phyloP scores from a whole-genome alignment of 2,888 invertebrate genomes.

The Lasioglossum marginatum region DNA sequence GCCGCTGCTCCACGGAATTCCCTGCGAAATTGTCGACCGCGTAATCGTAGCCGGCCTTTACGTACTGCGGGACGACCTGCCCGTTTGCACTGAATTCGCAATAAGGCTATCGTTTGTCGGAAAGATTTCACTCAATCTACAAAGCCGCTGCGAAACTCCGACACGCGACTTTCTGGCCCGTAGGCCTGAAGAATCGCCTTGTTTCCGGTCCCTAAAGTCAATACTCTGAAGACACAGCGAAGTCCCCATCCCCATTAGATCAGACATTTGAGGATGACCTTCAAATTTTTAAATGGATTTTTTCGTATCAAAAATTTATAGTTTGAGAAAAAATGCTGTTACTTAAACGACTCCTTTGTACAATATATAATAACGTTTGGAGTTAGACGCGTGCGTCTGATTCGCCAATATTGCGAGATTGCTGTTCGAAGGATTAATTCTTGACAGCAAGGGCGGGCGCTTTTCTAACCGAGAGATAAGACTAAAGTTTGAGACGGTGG shows the following conservation, averaged over 20 bases:
- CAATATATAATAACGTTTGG: neutral
- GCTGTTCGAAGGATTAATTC: neutral
- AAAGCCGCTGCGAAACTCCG: neutral
- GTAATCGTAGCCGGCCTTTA: conserved; percentile 68
- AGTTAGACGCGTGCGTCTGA: neutral
- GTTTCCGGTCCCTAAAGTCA: neutral
- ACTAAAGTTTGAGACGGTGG: neutral
- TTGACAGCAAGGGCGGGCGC: neutral
- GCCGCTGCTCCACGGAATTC: conserved; percentile 61
- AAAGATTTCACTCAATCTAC: conserved; percentile 57
- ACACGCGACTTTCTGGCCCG: neutral
- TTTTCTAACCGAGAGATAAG: neutral
- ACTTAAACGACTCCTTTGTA: neutral
- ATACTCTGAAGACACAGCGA: neutral
- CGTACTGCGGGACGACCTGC: conserved; percentile 55
- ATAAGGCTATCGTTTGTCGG: conserved; percentile 56
- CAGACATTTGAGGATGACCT: neutral
- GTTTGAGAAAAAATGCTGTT: neutral
- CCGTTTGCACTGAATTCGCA: conserved; percentile 58
- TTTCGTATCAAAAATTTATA: no score
- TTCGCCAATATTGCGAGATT: neutral
- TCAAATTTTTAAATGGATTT: no score
- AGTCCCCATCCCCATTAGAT: neutral
- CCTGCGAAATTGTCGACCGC: conserved; percentile 65
- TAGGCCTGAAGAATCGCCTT: neutral